These are phyloP conservation scores for Nycticorax nycticorax DNA, from an alignment of 2,113 vertebrate species.

Conservation along the genomic window DNA sequence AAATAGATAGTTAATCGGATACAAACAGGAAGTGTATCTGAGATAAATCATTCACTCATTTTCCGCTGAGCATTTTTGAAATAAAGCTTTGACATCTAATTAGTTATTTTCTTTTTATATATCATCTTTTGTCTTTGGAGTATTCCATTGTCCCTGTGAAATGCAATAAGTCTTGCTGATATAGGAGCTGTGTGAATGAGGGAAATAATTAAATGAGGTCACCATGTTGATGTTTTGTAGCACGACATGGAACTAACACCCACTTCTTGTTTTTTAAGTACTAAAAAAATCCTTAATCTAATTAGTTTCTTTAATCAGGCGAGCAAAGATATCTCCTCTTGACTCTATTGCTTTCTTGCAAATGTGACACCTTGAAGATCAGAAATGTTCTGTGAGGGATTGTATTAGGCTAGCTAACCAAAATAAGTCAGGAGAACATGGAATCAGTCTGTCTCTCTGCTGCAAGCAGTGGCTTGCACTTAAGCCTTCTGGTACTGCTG, in stretches of 20 bases:
- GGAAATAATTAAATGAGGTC: slow-evolving; percentile 71
- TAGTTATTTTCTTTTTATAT: slow-evolving; percentile 33
- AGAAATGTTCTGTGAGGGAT: slow-evolving; percentile 36
- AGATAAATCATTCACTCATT: not conserved
- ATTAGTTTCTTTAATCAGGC: slow-evolving; percentile 75
- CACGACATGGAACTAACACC: slow-evolving; percentile 60
- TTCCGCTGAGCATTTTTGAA: not conserved
- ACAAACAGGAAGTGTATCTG: too few species aligned
- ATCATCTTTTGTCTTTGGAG: slow-evolving; percentile 61
- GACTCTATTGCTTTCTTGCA: slow-evolving; percentile 25
- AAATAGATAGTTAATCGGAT: not conserved
- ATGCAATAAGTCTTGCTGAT: slow-evolving; percentile 28
- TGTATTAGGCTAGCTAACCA: slow-evolving; percentile 1
- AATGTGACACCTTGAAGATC: slow-evolving; percentile 69
- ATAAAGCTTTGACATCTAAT: slow-evolving; percentile 26
- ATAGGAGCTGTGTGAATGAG: slow-evolving; percentile 49
- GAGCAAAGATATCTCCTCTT: slow-evolving; percentile 54
- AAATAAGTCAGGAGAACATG: not conserved
- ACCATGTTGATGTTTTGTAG: slow-evolving; percentile 31
- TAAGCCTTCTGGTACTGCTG: not conserved
- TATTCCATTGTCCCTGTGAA: slow-evolving; percentile 55
- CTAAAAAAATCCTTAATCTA: slow-evolving; percentile 69
- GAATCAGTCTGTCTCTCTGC: not conserved
- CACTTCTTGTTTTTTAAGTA: slow-evolving; percentile 66
- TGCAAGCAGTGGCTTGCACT: not conserved